Evolutionary conservation across 1,140 invertebrate species (phyloP).

Genomic region (Drosophila punjabiensis): DNA sequence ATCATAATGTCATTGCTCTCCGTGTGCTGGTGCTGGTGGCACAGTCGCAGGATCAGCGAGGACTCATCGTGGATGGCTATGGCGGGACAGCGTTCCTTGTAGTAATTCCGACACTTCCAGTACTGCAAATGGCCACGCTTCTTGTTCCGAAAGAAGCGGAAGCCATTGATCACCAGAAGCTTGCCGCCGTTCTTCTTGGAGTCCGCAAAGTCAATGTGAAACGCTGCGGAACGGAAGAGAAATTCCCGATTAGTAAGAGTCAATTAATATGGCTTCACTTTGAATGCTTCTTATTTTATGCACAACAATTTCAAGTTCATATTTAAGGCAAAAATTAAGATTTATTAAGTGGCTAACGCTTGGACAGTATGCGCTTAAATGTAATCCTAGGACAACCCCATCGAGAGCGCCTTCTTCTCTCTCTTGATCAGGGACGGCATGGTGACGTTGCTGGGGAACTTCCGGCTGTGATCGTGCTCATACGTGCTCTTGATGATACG

Average conservation of each 20-base stretch:
- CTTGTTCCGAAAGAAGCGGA: conserved; percentile 83
- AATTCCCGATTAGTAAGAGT: conserved; percentile 39
- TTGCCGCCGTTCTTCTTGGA: conserved; percentile 85
- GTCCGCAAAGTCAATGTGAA: conserved; percentile 82
- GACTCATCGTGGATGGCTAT: conserved; percentile 84
- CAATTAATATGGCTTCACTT: not conserved
- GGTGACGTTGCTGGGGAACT: conserved; percentile 51
- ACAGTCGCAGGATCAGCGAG: conserved; percentile 72
- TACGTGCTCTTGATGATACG: conserved; percentile 74
- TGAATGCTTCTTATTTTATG: conserved; percentile 1
- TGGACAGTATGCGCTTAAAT: conserved; percentile 42
- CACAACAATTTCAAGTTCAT: conserved; percentile 8
- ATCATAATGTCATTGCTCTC: conserved; percentile 82
- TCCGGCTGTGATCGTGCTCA: conserved; percentile 77
- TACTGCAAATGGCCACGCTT: conserved; percentile 82
- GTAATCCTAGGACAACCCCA: conserved; percentile 36
- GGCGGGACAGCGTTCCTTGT: conserved; percentile 82
- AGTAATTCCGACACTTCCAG: conserved; percentile 85
- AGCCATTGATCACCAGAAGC: conserved; percentile 84
- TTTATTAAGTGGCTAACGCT: conserved; percentile 35
- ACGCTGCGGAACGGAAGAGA: conserved; percentile 57
- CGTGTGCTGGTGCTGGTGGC: conserved; percentile 80
- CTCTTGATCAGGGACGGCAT: conserved; percentile 36
- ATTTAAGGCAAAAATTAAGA: conserved; percentile 23
- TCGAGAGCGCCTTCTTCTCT: conserved; percentile 27